Evolutionary conservation across 2,113 vertebrate species (phyloP), one percentile per base, ranked within the genome.

Genomic region (Dascyllus trimaculatus): DNA sequence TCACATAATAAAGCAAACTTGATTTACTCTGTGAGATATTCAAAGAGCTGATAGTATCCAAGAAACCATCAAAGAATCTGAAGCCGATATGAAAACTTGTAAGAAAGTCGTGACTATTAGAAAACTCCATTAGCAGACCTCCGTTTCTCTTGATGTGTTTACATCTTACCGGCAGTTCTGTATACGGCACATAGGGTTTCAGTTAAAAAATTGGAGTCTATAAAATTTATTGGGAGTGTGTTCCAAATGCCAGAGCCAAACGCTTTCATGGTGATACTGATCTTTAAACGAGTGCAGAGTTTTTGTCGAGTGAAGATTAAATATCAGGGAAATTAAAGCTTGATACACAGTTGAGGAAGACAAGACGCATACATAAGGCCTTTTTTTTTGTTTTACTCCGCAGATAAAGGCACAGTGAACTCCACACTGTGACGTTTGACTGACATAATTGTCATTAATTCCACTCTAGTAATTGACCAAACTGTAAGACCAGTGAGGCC

Each of bases 401-500:
- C 53, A 56, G 75, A 60, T 64, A 38, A 38, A 40, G 49, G 11
- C 24, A 22, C 45, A 19, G 14, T 14, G 25, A 7, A 4, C 25
- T 5, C 54, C 1, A 0, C 48, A 15, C 53, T 48, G 19, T 68
- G 46, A 61, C 46, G 25, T 53, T 11, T 32, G 22, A 32, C 40
- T 40, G 38, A 22, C 48, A 43, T 71, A 25, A 56, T 61, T 66
- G 56, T 66, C 46, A 40, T 26, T 60, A 35, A 29, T 49, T 71
- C 65, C 82, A 25, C 73, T 62, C 77, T 70, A 62, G n/a, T 13
- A 24, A 79, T 38, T 54, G 52, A 52, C 25, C 69, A 46, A 51
- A 49, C 58, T 54, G 29, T 6, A 8, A 35, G 32, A 10, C 9
- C 19, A n/a, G 29, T 6, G 32, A 35, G 32, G 7, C 9, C 19